Base-by-base conservation (phyloP, 2,888 invertebrate species). In the Polylopha cassiicola region DNA sequence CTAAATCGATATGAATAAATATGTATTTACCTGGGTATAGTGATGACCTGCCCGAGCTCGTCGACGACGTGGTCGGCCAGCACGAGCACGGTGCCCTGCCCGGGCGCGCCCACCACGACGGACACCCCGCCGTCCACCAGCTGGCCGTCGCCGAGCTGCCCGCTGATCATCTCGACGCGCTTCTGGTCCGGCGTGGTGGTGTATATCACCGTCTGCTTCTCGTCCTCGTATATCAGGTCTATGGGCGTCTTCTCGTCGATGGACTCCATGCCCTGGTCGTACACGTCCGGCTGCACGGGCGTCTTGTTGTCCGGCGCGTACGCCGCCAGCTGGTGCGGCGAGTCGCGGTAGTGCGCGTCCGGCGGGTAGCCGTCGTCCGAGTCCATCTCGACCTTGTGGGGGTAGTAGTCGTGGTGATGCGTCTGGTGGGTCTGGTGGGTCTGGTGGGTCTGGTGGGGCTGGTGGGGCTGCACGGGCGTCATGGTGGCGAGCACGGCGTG, bases 201-300 rank as follows among this genome's bases (percentile, higher is more conserved):
- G 60, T 94, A 94, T 69, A 93, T 93, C 44, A 94, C 93, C 2
- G 93, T 93, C 69, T 94, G 93, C 65, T 92, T 93, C 28, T 93
- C 93, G 61, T 93, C 93, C 65, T 93, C 93, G 74, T 93, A 94
- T 60, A 94, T 94, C 59, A 94, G 82, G 73, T 94, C 93, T 68
- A 93, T 93, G 53, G 93, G 92, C 33, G 87, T 91, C 64, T 91
- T 91, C 70, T 90, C 89, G 58, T 91, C 90, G 16, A 87, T 78
- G 8, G 79, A 76, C 50, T 82, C 76, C 86, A 87, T 76, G 49
- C 81, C 79, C 53, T 81, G 79, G 48, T 87, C 77, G 61, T 82
- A 71, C 17, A 86, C 81, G 44, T 85, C 82, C 5, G 87, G 87
- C 41, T 87, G 78, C 23, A 84, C 88, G 17, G 88, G 88, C 44